These are phyloP conservation scores for Lagorchestes hirsutus DNA, from an alignment of 2,797 vertebrate genomes.

Conservation along the genomic window DNA sequence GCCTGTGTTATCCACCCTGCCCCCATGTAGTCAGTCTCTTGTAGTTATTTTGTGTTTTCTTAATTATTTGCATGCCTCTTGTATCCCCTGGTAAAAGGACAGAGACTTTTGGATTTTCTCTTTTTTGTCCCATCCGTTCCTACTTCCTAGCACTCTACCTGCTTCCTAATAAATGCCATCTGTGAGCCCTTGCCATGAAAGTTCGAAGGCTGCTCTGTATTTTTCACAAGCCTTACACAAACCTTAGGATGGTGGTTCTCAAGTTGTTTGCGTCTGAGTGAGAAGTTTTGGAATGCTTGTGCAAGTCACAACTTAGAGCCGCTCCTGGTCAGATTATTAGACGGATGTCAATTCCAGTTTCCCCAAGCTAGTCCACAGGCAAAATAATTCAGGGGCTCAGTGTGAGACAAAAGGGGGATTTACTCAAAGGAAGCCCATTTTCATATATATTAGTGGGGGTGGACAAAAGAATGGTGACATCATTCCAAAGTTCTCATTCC, in stretches of 20 bases:
- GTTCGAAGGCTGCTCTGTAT: background rate
- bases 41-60: background rate
- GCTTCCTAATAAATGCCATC: background rate
- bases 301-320: background rate
- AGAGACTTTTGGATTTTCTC: background rate
- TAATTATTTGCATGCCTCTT: background rate
- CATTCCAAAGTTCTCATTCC: slow-evolving; percentile 30
- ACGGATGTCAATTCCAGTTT: slow-evolving; percentile 43
- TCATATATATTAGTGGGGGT: slow-evolving; percentile 42
- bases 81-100: background rate
- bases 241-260: background rate
- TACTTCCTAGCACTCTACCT: background rate
- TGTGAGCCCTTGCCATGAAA: background rate
- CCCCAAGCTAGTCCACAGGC: background rate
- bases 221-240: slow-evolving; percentile 9
- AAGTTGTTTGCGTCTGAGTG: background rate
- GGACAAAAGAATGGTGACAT: slow-evolving; percentile 50
- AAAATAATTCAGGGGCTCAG: slow-evolving; percentile 1
- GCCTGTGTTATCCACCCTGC: background rate
- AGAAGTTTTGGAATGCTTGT: background rate
- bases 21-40: background rate
- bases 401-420: slow-evolving; percentile 3
- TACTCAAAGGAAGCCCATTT: slow-evolving; percentile 50
- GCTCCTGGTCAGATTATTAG: background rate
- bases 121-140: background rate